These are phyloP conservation scores for Sebastes steindachneri DNA, from an alignment of 2,797 vertebrate species.

Conservation along the genomic window DNA sequence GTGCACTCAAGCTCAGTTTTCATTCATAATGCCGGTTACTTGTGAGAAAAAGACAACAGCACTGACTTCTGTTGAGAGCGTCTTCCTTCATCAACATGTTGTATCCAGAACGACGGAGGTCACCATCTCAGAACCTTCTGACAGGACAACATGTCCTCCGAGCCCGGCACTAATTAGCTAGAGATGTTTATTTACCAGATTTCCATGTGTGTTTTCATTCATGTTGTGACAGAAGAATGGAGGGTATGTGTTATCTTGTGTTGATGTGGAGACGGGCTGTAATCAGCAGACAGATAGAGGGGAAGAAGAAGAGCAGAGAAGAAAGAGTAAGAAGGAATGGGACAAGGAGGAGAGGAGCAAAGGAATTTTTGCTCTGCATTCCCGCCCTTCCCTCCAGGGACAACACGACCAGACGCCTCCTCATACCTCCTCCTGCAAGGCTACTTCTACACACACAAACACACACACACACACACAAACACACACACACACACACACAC, in stretches of 20 bases:
- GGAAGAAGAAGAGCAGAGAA: not conserved
- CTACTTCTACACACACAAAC: not conserved
- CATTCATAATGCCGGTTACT: not conserved
- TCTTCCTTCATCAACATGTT: conserved; percentile 1
- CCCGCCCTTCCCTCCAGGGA: conserved; percentile 52
- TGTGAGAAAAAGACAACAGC: not conserved
- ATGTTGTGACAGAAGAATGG: conserved; percentile 25
- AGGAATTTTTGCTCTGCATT: conserved; percentile 51
- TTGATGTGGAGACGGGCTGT: conserved; percentile 31
- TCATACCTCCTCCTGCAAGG: conserved; percentile 25
- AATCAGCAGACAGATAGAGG: conserved; percentile 17
- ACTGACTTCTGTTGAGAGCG: not conserved
- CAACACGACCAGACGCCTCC: conserved; percentile 23
- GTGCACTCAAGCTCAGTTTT: not conserved
- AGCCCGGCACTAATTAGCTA: conserved; percentile 23
- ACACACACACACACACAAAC: not conserved
- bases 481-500: conserved; percentile 23
- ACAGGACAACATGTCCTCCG: conserved; percentile 4
- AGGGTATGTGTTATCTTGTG: conserved; percentile 6
- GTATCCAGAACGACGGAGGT: conserved; percentile 7
- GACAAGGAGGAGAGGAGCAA: conserved; percentile 20
- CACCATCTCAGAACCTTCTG: not conserved
- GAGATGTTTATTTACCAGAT: conserved; percentile 46
- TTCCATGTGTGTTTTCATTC: conserved; percentile 25
- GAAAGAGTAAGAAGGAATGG: not conserved